Conservation (phyloP, 53 echinoderm and acorn worm genomes). For the Temnopleurus reevesii region DNA sequence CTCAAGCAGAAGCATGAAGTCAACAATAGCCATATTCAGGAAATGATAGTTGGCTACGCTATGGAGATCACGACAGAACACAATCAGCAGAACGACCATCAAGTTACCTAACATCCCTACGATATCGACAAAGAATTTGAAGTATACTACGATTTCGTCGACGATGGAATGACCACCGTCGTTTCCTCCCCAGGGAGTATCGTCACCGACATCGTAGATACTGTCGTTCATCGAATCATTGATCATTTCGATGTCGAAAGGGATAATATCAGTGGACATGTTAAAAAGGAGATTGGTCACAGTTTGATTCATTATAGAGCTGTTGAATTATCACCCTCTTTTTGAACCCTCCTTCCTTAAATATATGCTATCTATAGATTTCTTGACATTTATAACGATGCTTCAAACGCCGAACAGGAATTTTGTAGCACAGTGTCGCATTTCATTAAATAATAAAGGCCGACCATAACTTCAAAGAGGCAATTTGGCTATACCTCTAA, state of each 20-base stretch:
- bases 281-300: neutral
- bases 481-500: too few species aligned
- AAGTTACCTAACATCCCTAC: conserved; percentile 23
- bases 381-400: too few species aligned
- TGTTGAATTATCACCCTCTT: too few species aligned
- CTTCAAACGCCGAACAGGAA: too few species aligned
- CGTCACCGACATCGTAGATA: neutral
- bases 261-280: neutral
- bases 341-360: too few species aligned
- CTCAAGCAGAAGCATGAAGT: conserved; percentile 41
- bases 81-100: conserved; percentile 29
- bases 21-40: conserved; percentile 45
- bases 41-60: conserved; percentile 45
- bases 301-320: neutral
- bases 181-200: neutral
- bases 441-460: too few species aligned
- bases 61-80: conserved; percentile 13
- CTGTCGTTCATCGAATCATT: neutral
- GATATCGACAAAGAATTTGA: conserved; percentile 30
- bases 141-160: neutral
- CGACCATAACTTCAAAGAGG: too few species aligned
- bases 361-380: too few species aligned
- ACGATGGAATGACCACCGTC: neutral
- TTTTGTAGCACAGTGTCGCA: too few species aligned
- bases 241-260: neutral